Evolutionary conservation across 2,888 invertebrate species (phyloP), one percentile per base, ranked within the genome.

Genomic region (Tetanocera ferruginea): DNA sequence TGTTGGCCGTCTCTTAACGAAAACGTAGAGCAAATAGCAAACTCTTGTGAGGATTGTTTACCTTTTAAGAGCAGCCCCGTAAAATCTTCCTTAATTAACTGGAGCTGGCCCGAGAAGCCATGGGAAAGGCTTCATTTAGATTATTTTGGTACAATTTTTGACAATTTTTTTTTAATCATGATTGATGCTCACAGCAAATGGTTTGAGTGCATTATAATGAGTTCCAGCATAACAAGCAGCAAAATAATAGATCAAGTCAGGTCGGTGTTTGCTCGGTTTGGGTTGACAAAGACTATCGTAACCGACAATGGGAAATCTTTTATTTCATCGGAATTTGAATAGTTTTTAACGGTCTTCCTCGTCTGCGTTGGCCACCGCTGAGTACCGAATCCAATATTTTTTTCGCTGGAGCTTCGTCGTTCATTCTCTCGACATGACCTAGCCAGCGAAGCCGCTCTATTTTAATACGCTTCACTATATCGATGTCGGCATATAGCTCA

Each of bases 121-220:
- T 60, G 60, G 60, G 4, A 25, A n/a, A n/a, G n/a, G n/a, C n/a
- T n/a, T n/a, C n/a, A n/a, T n/a, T n/a, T n/a, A n/a, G n/a, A n/a
- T n/a, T n/a, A n/a, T n/a, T n/a, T n/a, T n/a, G n/a, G n/a, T n/a
- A n/a, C n/a, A n/a, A 25, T 60, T 60, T 60, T 19, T 11, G 28
- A 11, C 11, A 14, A 60, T 11, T 11, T 25, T 60, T n/a, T 19
- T 60, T 60, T 60, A 23, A 60, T 60, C 23, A 2, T 57, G 9
- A 23, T 57, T 57, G 57, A 23, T 23, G 57, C 57, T n/a, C 57
- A 57, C n/a, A 57, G 57, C 57, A 57, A 57, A 57, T 57, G 57
- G 57, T 23, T 23, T 14, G 23, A 57, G 5, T 57, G 23, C 23
- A 23, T 23, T n/a, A 9, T 17, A 2, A 57, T 57, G 57, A 23